A percentile compares a stretch with the other conserved stretches of the same genome.
phyloP scores from a whole-genome alignment of 2,797 vertebrate genomes.

The Notolepis coatsorum region DNA sequence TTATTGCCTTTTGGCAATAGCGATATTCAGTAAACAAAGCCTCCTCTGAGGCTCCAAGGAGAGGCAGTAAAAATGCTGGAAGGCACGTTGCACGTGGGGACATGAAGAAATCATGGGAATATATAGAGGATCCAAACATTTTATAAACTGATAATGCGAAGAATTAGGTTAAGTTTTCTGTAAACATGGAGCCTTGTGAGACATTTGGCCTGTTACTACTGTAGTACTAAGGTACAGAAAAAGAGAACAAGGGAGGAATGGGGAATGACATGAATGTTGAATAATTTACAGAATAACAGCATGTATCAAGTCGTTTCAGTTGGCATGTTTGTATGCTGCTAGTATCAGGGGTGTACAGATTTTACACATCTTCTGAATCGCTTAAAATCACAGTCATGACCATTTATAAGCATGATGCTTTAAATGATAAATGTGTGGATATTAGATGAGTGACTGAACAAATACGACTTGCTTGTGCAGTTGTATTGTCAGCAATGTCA shows the following conservation, averaged over 20 bases:
- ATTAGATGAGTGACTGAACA: neutral
- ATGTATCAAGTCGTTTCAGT: neutral
- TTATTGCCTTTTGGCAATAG: slow-evolving; percentile 27
- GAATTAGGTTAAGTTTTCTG: slow-evolving; percentile 17
- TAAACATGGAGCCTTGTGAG: neutral
- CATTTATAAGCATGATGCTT: neutral
- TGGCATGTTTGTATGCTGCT: slow-evolving; percentile 12
- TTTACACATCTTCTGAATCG: neutral
- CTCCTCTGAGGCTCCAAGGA: slow-evolving; percentile 9
- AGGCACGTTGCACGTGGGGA: neutral
- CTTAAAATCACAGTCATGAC: neutral
- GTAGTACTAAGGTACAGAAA: neutral
- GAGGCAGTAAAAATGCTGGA: neutral
- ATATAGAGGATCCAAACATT: slow-evolving; percentile 1
- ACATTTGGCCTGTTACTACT: neutral
- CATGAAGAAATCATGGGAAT: neutral
- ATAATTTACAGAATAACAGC: neutral
- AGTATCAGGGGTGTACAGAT: neutral
- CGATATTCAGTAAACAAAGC: slow-evolving; percentile 23
- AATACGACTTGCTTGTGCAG: slow-evolving; percentile 4
- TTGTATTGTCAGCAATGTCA: neutral
- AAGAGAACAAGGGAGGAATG: neutral
- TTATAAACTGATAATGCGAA: slow-evolving; percentile 10
- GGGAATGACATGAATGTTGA: neutral
- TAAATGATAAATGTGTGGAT: neutral